These are phyloP conservation scores for Podarcis lilfordi DNA, from an alignment of 2,797 vertebrate species.

Conservation along the genomic window DNA sequence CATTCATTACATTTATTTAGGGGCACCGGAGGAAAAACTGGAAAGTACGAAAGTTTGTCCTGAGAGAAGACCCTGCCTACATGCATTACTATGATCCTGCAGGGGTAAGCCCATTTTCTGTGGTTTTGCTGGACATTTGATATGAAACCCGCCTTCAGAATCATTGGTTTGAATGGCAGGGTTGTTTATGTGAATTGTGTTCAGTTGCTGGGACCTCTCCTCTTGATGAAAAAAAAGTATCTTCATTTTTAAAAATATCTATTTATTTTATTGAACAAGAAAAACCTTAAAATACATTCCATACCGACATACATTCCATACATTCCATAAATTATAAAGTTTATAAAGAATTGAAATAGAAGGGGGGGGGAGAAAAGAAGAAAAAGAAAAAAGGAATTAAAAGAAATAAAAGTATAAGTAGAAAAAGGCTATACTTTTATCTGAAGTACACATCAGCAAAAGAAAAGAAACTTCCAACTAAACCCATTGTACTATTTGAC, in stretches of 20 bases:
- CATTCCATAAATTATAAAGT: too few relatives aligned
- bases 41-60: slow-evolving; percentile 96
- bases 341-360: too few relatives aligned
- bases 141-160: neutral
- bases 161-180: neutral
- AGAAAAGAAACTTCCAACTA: too few relatives aligned
- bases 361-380: too few relatives aligned
- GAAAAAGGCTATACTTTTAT: too few relatives aligned
- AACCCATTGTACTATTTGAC: too few relatives aligned
- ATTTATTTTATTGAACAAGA: too few relatives aligned
- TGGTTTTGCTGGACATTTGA: neutral
- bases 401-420: too few relatives aligned
- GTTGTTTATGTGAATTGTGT: neutral
- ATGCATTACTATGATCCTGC: slow-evolving; percentile 96
- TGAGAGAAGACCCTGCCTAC: slow-evolving; percentile 93
- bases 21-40: slow-evolving; percentile 96
- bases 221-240: neutral
- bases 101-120: slow-evolving; percentile 78
- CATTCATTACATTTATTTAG: slow-evolving; percentile 71
- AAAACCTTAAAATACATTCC: too few relatives aligned
- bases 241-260: neutral
- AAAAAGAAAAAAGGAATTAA: too few relatives aligned
- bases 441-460: too few relatives aligned
- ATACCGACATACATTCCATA: too few relatives aligned
- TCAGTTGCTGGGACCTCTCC: neutral